Evolutionary conservation across 2,797 vertebrate genomes (phyloP).

Genomic region (Gymnodraco acuticeps): DNA sequence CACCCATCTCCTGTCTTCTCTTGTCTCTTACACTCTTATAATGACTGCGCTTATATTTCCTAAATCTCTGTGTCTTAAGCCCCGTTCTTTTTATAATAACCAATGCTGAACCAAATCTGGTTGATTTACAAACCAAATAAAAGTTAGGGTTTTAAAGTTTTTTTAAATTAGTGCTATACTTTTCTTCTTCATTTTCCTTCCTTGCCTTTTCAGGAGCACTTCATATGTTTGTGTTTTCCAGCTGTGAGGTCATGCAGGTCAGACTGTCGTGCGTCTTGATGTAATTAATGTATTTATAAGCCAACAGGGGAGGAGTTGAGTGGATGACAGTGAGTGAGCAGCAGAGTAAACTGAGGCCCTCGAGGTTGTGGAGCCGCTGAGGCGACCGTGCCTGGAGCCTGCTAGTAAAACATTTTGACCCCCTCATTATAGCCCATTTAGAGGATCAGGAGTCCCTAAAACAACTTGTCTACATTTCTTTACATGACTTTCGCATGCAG

Average conservation of each 20-base stretch:
- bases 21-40: conserved; percentile 27
- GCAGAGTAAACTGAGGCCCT: conserved; percentile 60
- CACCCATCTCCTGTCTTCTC: conserved; percentile 21
- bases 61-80: conserved; percentile 37
- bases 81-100: conserved; percentile 56
- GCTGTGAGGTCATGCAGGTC: conserved; percentile 60
- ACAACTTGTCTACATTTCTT: conserved; percentile 75
- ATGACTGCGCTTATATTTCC: conserved; percentile 40
- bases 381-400: conserved; percentile 69
- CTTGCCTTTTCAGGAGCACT: conserved; percentile 29
- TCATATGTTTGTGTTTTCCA: conserved; percentile 61
- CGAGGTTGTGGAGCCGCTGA: conserved; percentile 66
- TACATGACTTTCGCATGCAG: conserved; percentile 62
- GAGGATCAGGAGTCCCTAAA: conserved; percentile 73
- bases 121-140: not conserved
- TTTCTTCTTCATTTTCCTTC: conserved; percentile 9
- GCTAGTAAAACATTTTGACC: conserved; percentile 76
- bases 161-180: not conserved
- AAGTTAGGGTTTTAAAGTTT: not conserved
- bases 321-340: conserved; percentile 65
- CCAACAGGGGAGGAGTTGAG: conserved; percentile 51
- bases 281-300: conserved; percentile 74
- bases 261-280: conserved; percentile 50
- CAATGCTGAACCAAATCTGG: conserved; percentile 4
- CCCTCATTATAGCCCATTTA: conserved; percentile 77